Evolutionary conservation across 2,888 invertebrate genomes (phyloP).

Genomic region (Rhagonycha fulva): DNA sequence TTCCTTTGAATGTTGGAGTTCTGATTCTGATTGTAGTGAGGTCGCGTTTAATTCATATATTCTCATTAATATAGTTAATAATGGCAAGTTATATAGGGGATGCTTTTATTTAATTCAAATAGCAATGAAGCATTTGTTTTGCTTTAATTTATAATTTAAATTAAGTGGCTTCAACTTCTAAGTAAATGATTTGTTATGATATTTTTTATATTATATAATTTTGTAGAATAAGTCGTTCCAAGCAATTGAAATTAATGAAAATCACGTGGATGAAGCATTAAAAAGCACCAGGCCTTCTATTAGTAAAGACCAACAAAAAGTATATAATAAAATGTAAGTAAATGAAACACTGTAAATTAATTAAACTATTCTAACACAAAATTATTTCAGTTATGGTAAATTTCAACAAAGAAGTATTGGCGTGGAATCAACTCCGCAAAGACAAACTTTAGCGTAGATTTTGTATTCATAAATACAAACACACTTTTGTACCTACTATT

Average conservation of each 20-base stretch:
- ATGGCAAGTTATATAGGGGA: background rate
- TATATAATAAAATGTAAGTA: slow-evolving; percentile 79
- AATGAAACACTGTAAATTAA: slow-evolving; percentile 36
- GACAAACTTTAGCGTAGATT: slow-evolving; percentile 48
- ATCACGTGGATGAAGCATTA: slow-evolving; percentile 69
- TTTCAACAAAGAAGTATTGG: slow-evolving; percentile 46
- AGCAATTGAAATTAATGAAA: slow-evolving; percentile 56
- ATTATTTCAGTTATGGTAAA: slow-evolving; percentile 51
- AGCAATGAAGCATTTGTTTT: background rate
- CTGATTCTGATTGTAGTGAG: slow-evolving; percentile 28
- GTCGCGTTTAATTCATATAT: slow-evolving; percentile 25
- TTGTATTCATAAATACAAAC: background rate
- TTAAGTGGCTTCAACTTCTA: slow-evolving; percentile 3
- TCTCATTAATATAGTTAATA: slow-evolving; percentile 20
- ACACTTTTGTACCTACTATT: background rate
- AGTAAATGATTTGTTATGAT: background rate
- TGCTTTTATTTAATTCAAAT: slow-evolving; percentile 11
- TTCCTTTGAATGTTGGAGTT: slow-evolving; percentile 28
- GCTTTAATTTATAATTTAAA: slow-evolving; percentile 1
- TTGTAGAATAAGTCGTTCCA: slow-evolving; percentile 18
- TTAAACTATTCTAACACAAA: slow-evolving; percentile 33
- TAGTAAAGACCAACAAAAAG: slow-evolving; percentile 67
- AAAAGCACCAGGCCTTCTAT: slow-evolving; percentile 78
- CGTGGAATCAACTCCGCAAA: slow-evolving; percentile 43
- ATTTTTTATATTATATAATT: slow-evolving; percentile 1